A percentile compares a stretch with the other conserved stretches of the same genome.
Conservation (phyloP, 2,888 invertebrate species). For the Lasioglossum villosulum region DNA sequence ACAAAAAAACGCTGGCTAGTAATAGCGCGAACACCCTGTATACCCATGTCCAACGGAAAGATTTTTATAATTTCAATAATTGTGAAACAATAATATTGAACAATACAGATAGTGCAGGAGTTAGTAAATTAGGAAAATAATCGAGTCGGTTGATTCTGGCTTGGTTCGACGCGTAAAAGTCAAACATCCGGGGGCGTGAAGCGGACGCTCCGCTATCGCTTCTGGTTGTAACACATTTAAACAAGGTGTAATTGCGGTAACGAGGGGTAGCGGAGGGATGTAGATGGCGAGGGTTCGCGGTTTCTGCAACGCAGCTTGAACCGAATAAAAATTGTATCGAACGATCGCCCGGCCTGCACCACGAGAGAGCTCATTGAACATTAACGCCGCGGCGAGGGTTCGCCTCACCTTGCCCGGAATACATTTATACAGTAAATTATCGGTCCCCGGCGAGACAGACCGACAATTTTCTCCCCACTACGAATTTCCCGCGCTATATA, state of each 20-base stretch:
- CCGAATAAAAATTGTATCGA: background rate
- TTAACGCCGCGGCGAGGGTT: conserved; percentile 38
- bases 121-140: background rate
- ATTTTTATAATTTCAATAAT: too few relatives aligned
- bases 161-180: background rate
- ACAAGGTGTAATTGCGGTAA: conserved; percentile 20
- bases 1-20: too few relatives aligned
- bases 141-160: background rate
- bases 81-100: background rate
- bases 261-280: background rate
- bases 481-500: conserved; percentile 46
- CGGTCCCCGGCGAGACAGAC: conserved; percentile 44
- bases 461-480: conserved; percentile 48
- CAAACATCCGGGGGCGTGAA: conserved; percentile 2
- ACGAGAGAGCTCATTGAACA: conserved; percentile 44
- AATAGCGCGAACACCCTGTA: too few relatives aligned
- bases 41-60: too few relatives aligned
- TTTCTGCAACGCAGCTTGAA: background rate
- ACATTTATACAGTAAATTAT: conserved; percentile 52
- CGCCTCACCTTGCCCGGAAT: conserved; percentile 31
- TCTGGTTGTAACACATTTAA: background rate
- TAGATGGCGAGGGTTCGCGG: background rate
- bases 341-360: background rate
- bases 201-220: background rate
- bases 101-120: background rate